These are phyloP conservation scores for Astyanax mexicanus DNA, from an alignment of 2,797 vertebrate species.

Conservation along the genomic window DNA sequence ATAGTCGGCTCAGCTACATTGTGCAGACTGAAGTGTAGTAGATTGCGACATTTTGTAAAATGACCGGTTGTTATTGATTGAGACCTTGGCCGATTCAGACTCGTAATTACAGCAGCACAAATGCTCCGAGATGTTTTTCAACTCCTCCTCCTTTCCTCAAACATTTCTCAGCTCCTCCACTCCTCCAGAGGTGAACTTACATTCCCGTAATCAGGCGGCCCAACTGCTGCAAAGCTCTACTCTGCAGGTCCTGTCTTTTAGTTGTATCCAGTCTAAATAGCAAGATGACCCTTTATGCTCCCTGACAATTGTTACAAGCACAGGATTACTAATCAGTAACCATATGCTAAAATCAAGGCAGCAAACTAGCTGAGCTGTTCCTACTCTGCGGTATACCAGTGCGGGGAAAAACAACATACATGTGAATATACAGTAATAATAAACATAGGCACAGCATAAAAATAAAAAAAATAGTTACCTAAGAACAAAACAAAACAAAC, in stretches of 20 bases:
- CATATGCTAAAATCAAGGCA: too few species aligned
- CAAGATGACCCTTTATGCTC: too few species aligned
- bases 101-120: constrained; percentile 53
- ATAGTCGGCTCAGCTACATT: constrained; percentile 39
- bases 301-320: too few species aligned
- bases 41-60: constrained; percentile 55
- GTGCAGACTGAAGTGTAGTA: constrained; percentile 18
- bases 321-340: too few species aligned
- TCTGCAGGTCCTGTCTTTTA: constrained; percentile 12
- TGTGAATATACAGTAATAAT: too few species aligned
- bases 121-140: constrained; percentile 49
- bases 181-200: constrained; percentile 9
- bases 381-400: too few species aligned
- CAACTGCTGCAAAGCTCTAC: neutral
- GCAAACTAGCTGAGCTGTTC: too few species aligned
- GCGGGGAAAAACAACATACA: too few species aligned
- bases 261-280: neutral
- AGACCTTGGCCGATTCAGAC: constrained; percentile 48
- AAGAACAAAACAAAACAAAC: too few species aligned
- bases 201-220: constrained; percentile 27
- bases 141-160: constrained; percentile 48
- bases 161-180: constrained; percentile 32
- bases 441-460: too few species aligned
- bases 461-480: too few species aligned
- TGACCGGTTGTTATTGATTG: constrained; percentile 56